Percentiles rank a stretch among this genome's conserved stretches.
phyloP scores from a whole-genome alignment of 2,113 vertebrate species.

The Solea solea region DNA sequence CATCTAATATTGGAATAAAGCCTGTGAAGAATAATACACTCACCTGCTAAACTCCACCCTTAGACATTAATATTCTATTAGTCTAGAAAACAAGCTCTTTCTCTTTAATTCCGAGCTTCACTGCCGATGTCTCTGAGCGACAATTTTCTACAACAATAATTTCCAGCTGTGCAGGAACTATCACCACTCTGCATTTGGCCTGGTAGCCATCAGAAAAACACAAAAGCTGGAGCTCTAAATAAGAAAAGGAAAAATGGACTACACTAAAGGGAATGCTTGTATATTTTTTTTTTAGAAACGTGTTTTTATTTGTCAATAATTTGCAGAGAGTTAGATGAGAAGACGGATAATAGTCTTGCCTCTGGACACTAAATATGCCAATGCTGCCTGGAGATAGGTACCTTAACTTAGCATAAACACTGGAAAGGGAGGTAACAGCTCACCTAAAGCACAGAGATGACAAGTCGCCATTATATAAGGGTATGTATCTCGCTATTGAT shows the following conservation, averaged over 20 bases:
- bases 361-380: not conserved
- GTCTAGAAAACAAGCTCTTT: not conserved
- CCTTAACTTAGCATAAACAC: not conserved
- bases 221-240: not conserved
- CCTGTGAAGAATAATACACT: constrained; percentile 7
- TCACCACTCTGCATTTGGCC: not conserved
- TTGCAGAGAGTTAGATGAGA: not conserved
- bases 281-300: not conserved
- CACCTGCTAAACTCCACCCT: not conserved
- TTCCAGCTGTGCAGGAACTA: constrained; percentile 52
- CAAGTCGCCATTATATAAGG: not conserved
- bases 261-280: not conserved
- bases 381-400: not conserved
- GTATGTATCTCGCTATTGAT: not conserved
- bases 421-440: not conserved
- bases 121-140: constrained; percentile 23
- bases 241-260: not conserved
- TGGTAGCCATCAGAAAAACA: not conserved
- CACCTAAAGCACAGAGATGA: not conserved
- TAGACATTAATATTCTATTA: not conserved
- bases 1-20: constrained; percentile 7
- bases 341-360: not conserved
- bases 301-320: not conserved
- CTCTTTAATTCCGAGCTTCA: constrained; percentile 36
- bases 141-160: constrained; percentile 54